Evolutionary conservation across 1,140 invertebrate species (phyloP), one percentile per base, ranked within the genome.

Genomic region (Procambarus virginalis): DNA sequence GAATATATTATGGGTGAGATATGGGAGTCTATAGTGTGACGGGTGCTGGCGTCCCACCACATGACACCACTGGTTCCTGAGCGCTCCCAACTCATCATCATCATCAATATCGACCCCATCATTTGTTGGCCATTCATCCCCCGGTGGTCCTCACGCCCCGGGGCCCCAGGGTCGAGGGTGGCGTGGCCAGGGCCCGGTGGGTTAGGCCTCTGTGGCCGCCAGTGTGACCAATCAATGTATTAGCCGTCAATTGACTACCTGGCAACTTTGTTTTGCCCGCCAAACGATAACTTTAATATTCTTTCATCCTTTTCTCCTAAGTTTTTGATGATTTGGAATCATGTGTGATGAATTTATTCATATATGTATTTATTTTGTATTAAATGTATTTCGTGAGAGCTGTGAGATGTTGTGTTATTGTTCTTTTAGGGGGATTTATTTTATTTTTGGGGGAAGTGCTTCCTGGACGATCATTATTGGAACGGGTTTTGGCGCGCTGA

Each of bases 71-170:
- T 5, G 75, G 51, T 86, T 68, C 68, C 76, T 55, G 55, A 80
- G 45, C 77, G 48, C 46, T 58, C n/a, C 45, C 8, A 8, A 34
- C 22, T 75, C 22, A 77, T 86, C 85, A 20, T 86, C 85, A 86
- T 80, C 76, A 79, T 76, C 85, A 86, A 78, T 79, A 86, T 86
- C 78, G 85, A 86, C 51, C 85, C 77, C 75, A 86, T 78, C 84
- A 86, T 86, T 78, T 86, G 34, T 6, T 75, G 9, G 48, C 76
- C 76, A 79, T 76, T 75, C 76, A 46, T 80, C 46, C 51, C 51
- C 51, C 9, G 76, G 17, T 79, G 22, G 78, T 8, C 85, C 34
- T 6, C 80, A 79, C 20, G 14, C 0, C 20, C 58, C 20, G 22
- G 46, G 6, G 6, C 22, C 51, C 14, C 20, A 86, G 49, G 85